Evolutionary conservation across 2,888 invertebrate genomes (phyloP).

Genomic region (Cryptus viduatorius): DNA sequence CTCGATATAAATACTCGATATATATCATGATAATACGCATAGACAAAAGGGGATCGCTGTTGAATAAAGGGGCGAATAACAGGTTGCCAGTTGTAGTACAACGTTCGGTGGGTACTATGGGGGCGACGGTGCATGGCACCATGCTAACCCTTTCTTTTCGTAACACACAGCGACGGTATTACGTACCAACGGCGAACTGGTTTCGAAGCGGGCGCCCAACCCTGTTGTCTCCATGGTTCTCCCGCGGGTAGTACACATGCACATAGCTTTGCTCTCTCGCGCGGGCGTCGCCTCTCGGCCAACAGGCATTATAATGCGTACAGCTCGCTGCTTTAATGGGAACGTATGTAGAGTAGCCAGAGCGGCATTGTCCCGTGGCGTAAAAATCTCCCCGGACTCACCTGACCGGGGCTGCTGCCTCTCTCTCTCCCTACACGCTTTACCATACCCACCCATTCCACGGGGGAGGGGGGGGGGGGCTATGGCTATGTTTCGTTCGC

Average conservation of each 20-base stretch:
- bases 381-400: slow-evolving; percentile 75
- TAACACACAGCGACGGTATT: slow-evolving; percentile 12
- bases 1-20: slow-evolving; percentile 17
- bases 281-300: slow-evolving; percentile 48
- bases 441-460: slow-evolving; percentile 22
- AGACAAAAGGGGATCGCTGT: slow-evolving; percentile 41
- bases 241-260: slow-evolving; percentile 59
- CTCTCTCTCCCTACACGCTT: slow-evolving; percentile 36
- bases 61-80: slow-evolving; percentile 53
- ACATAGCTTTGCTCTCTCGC: slow-evolving; percentile 42
- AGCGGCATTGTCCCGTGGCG: slow-evolving; percentile 77
- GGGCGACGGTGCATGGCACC: slow-evolving; percentile 39
- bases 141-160: slow-evolving; percentile 48
- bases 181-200: slow-evolving; percentile 22
- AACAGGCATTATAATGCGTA: slow-evolving; percentile 79
- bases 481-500: slow-evolving; percentile 35
- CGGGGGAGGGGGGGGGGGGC: too few relatives aligned
- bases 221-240: slow-evolving; percentile 60
- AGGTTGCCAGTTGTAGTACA: slow-evolving; percentile 60
- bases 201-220: slow-evolving; percentile 40
- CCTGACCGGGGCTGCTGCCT: slow-evolving; percentile 72
- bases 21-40: slow-evolving; percentile 31
- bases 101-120: slow-evolving; percentile 26
- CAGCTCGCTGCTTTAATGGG: slow-evolving; percentile 81
- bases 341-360: slow-evolving; percentile 81